Percentiles rank a stretch among this genome's conserved stretches.
phyloP scores from a whole-genome alignment of 1,140 invertebrate genomes.

The Listronotus oregonensis region DNA sequence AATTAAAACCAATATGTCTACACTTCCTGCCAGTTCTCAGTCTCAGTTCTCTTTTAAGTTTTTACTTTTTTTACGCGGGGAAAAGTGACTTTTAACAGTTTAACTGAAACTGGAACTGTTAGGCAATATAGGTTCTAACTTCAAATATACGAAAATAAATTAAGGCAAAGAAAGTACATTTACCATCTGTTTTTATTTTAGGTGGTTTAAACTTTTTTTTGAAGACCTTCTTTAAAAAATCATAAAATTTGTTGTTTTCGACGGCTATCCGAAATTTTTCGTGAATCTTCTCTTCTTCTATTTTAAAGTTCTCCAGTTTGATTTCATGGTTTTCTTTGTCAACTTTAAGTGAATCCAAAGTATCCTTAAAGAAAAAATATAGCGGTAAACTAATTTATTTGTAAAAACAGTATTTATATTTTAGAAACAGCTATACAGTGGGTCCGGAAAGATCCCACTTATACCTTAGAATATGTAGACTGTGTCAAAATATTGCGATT shows the following conservation, averaged over 20 bases:
- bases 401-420: background rate
- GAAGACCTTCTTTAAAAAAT: slow-evolving; percentile 76
- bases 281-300: slow-evolving; percentile 46
- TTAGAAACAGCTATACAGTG: background rate
- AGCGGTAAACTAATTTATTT: background rate
- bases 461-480: no score
- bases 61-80: no score
- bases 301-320: slow-evolving; percentile 37
- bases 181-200: slow-evolving; percentile 56
- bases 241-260: slow-evolving; percentile 73
- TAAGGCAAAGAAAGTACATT: no score
- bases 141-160: no score
- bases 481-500: no score
- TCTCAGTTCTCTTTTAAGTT: no score
- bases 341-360: slow-evolving; percentile 26
- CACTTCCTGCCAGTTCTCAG: no score
- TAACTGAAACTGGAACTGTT: no score
- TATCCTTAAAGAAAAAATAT: slow-evolving; percentile 17
- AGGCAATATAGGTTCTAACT: no score
- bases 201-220: slow-evolving; percentile 74
- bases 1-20: no score
- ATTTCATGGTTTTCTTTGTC: slow-evolving; percentile 29
- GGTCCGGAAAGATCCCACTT: background rate
- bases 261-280: slow-evolving; percentile 60
- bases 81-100: no score